These are phyloP conservation scores for Cryptoblepharus egeriae DNA, from an alignment of 2,797 vertebrate species.

Conservation along the genomic window DNA sequence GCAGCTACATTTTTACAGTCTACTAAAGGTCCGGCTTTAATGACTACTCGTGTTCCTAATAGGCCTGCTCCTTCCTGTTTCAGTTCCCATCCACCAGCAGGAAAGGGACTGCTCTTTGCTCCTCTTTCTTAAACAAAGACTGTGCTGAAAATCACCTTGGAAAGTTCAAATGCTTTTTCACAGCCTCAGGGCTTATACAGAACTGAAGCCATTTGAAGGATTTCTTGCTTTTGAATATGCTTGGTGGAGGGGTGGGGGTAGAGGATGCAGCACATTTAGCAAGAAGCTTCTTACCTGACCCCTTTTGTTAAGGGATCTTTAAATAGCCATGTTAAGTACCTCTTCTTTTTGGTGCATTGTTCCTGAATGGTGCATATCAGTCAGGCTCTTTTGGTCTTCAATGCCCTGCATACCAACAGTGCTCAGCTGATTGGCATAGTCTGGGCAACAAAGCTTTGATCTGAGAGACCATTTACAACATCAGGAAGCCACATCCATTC, in stretches of 20 bases:
- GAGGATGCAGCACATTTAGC: background rate
- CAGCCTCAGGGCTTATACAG: slow-evolving; percentile 17
- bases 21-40: background rate
- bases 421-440: background rate
- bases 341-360: background rate
- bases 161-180: slow-evolving; percentile 23
- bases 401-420: background rate
- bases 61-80: slow-evolving; percentile 16
- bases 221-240: slow-evolving; percentile 14
- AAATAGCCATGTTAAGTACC: background rate
- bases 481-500: background rate
- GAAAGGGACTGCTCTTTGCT: background rate
- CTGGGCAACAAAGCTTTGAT: slow-evolving; percentile 13
- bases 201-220: background rate
- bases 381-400: background rate
- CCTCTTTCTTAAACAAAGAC: background rate
- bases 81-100: background rate
- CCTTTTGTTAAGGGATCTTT: background rate
- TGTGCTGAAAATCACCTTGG: slow-evolving; percentile 3
- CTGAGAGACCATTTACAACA: background rate
- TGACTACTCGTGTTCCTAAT: background rate
- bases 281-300: slow-evolving; percentile 8
- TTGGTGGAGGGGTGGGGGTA: background rate
- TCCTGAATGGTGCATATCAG: background rate
- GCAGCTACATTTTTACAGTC: slow-evolving; percentile 9